phyloP scores from a whole-genome alignment of 2,113 vertebrate genomes.

The Bufo bufo region DNA sequence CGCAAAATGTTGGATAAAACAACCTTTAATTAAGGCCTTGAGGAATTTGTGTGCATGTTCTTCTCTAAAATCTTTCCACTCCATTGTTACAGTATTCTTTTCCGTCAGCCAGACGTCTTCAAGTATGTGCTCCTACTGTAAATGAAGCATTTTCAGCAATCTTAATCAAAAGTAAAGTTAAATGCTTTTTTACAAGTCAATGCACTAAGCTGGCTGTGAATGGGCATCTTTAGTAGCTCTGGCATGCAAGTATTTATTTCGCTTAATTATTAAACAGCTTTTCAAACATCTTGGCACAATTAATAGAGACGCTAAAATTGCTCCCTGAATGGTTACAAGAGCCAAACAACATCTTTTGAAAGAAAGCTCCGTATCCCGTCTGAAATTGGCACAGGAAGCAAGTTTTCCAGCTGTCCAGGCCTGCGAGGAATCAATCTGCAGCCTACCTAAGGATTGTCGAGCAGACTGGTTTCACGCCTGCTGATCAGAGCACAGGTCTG shows the following conservation, averaged over 20 bases:
- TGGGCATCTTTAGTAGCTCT: conserved; percentile 50
- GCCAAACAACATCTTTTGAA: conserved; percentile 63
- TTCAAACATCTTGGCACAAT: conserved; percentile 64
- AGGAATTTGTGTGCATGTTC: not conserved
- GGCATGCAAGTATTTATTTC: conserved; percentile 53
- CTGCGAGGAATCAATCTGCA: conserved; percentile 69
- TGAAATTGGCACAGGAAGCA: conserved; percentile 67
- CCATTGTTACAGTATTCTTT: not conserved
- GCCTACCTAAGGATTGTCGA: conserved; percentile 62
- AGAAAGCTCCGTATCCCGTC: conserved; percentile 56
- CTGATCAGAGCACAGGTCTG: conserved; percentile 62
- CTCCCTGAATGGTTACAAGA: conserved; percentile 59
- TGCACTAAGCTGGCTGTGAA: conserved; percentile 45
- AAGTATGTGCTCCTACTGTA: not conserved
- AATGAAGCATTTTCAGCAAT: conserved; percentile 21
- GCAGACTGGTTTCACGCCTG: conserved; percentile 55
- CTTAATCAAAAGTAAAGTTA: not conserved
- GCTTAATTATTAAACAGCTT: conserved; percentile 58
- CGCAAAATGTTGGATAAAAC: not conserved
- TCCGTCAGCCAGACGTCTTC: not conserved
- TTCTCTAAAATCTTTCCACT: not conserved
- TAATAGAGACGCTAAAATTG: conserved; percentile 61
- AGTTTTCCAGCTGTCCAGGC: conserved; percentile 68
- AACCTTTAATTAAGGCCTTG: conserved; percentile 22
- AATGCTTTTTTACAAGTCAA: conserved; percentile 34